Evolutionary conservation across 2,888 invertebrate species (phyloP).

Genomic region (Leptinotarsa rubiginosa): DNA sequence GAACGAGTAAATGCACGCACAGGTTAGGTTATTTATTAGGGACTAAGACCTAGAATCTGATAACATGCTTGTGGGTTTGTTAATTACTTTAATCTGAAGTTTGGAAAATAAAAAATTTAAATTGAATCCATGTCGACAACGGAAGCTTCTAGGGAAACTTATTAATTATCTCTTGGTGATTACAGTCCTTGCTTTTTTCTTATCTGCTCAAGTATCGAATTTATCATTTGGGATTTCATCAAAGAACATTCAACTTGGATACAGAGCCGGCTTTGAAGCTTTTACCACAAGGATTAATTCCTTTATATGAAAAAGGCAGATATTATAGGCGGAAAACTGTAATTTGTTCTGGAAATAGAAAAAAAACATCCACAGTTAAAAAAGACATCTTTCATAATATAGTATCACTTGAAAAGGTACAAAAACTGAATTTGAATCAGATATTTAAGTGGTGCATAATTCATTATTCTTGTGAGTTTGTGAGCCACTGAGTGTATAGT

Average conservation of each 20-base stretch:
- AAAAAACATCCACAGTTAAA: too few relatives aligned
- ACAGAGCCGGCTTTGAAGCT: neutral
- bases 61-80: constrained; percentile 43
- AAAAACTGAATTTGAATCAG: too few relatives aligned
- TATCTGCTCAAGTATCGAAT: constrained; percentile 34
- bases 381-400: too few relatives aligned
- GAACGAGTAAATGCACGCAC: constrained; percentile 34
- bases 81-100: constrained; percentile 43
- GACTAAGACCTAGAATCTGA: constrained; percentile 37
- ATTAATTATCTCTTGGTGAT: constrained; percentile 38
- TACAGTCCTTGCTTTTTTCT: constrained; percentile 37
- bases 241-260: neutral
- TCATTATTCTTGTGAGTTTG: too few relatives aligned
- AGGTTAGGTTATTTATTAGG: constrained; percentile 41
- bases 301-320: too few relatives aligned
- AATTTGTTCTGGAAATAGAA: too few relatives aligned
- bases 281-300: too few relatives aligned
- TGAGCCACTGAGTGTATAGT: too few relatives aligned
- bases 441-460: too few relatives aligned
- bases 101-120: constrained; percentile 41
- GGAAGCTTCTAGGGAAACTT: constrained; percentile 34
- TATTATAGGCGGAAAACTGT: too few relatives aligned
- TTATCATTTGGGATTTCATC: constrained; percentile 30
- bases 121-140: constrained; percentile 41
- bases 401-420: too few relatives aligned